Evolutionary conservation across 2,113 vertebrate species (phyloP), one percentile per base, ranked within the genome.

Genomic region (Barbus barbus): DNA sequence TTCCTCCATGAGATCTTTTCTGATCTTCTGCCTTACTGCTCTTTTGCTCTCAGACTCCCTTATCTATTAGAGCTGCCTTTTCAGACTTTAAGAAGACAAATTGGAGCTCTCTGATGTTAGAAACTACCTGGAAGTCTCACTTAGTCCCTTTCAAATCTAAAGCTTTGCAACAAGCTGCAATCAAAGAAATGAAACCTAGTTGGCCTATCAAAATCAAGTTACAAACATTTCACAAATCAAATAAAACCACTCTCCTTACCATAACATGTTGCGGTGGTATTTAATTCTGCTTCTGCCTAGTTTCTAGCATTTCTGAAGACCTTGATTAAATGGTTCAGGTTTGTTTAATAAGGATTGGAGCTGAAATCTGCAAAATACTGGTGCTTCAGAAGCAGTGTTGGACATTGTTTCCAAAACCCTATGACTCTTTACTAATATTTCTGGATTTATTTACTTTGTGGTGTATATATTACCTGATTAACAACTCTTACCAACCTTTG

Each of bases 141-240:
- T 69, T 73, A 73, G 38, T 38, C 12, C 38, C 14, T 74, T 74
- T 74, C 22, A 74, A 74, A 74, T n/a, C 20, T 38, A 71, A 61
- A 22, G 33, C 67, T 71, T 18, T 65, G 3, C 3, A 71, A 38
- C 65, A 71, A 46, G n/a, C 38, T 16, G n/a, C 5, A 74, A 6
- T 46, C 22, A 74, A 46, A 74, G 36, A 74, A 74, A 24, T 74
- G 0, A 44, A 74, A 46, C 41, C n/a, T 24, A 24, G 41, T 74
- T 72, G 11, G 71, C 22, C 71, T 46, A 24, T 74, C n/a, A 74
- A 44, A 74, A 26, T 74, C 20, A 72, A 41, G n/a, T 18, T 71
- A 38, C 9, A 71, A 22, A 71, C 18, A 18, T 36, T 71, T 38
- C 4, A 38, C 33, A 71, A 38, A 71, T 71, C 9, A 71, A 41